phyloP scores from a whole-genome alignment of 2,113 vertebrate species.

The Halcyon malimbica region DNA sequence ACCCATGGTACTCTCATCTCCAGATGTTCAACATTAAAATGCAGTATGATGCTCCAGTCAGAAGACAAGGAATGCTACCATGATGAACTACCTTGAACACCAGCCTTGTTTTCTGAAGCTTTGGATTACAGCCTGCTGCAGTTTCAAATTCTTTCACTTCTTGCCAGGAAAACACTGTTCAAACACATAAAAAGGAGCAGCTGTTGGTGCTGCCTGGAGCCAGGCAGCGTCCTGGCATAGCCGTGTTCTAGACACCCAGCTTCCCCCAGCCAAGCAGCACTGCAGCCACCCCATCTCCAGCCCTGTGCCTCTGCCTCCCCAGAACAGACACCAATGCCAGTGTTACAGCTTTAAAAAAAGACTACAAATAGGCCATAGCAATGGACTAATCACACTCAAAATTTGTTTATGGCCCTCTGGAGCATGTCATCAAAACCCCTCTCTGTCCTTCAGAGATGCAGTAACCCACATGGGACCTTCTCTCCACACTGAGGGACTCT shows the following conservation, averaged over 20 bases:
- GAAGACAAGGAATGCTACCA: background rate
- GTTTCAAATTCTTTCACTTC: background rate
- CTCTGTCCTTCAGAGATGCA: background rate
- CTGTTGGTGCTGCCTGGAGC: slow-evolving; percentile 17
- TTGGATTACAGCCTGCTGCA: background rate
- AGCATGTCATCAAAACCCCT: background rate
- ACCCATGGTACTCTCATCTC: background rate
- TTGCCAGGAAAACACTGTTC: slow-evolving; percentile 41
- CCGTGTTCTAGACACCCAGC: slow-evolving; percentile 19
- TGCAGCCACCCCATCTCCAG: background rate
- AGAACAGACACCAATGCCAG: background rate
- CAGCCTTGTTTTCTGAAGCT: slow-evolving; percentile 1
- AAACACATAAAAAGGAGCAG: slow-evolving; percentile 31
- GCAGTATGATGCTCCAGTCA: background rate
- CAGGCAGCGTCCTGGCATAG: slow-evolving; percentile 16
- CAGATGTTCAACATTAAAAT: background rate
- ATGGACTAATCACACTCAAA: background rate
- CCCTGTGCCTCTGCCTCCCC: background rate
- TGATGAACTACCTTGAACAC: background rate
- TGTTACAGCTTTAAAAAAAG: background rate
- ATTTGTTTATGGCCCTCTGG: background rate
- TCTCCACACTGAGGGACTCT: background rate
- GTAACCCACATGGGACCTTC: background rate
- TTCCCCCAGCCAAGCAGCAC: background rate
- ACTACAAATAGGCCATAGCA: background rate